Evolutionary conservation across 2,113 vertebrate genomes (phyloP).

Genomic region (Helogale parvula): DNA sequence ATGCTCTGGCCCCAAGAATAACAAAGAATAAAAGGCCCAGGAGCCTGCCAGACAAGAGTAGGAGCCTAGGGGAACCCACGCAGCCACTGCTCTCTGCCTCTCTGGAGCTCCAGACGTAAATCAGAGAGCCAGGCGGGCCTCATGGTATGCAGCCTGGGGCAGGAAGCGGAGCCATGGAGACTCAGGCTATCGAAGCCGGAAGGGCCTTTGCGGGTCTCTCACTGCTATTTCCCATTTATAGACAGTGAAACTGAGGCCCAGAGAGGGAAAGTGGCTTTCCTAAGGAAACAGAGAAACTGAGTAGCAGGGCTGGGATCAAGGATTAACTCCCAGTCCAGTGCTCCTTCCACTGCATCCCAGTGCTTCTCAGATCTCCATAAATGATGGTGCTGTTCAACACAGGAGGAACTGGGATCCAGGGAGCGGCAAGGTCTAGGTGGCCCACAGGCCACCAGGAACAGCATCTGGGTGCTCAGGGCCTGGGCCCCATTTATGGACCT

Average conservation of each 20-base stretch:
- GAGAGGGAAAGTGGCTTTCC: neutral
- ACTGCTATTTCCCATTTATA: neutral
- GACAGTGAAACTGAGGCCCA: neutral
- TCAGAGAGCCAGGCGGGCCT: neutral
- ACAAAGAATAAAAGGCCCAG: neutral
- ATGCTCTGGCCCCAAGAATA: neutral
- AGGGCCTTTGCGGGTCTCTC: neutral
- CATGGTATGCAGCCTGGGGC: neutral
- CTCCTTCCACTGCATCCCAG: neutral
- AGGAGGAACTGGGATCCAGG: neutral
- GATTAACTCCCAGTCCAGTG: neutral
- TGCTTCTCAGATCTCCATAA: neutral
- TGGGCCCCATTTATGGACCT: neutral
- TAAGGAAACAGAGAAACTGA: neutral
- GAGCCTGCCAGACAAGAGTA: neutral
- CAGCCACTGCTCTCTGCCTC: neutral
- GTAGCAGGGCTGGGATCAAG: neutral
- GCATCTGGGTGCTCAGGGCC: neutral
- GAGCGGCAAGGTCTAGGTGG: neutral
- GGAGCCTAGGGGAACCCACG: neutral
- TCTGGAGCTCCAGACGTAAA: neutral
- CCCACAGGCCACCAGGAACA: neutral
- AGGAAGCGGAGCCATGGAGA: neutral
- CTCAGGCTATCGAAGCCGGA: neutral
- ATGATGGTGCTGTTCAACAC: neutral